Evolutionary conservation across 2,888 invertebrate species (phyloP), one percentile per base, ranked within the genome.

Genomic region (Odiellus spinosus): DNA sequence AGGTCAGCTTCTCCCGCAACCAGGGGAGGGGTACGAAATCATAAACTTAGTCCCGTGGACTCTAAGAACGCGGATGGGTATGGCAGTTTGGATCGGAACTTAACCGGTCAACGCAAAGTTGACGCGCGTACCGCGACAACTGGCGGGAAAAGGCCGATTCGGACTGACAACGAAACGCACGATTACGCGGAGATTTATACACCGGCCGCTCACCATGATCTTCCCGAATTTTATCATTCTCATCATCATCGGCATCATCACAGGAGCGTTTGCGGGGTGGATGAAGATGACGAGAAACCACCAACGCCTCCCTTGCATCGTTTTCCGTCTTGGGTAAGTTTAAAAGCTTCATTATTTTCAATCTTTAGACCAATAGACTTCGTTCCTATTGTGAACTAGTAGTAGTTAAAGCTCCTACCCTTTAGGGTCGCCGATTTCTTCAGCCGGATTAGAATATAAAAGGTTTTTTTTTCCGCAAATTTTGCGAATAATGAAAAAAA

Each of bases 201-300:
- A 17, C 53, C 52, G 34, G 59, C 63, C 45, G 63, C 63, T 53
- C 50, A 55, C 1, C 87, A 88, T 61, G 88, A 90, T 64, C 88
- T 88, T 61, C 87, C 87, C 1, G 88, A 90, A 69, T 88, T 90
- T 54, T 90, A 88, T 62, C 42, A 50, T 40, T 41, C 42, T 10
- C 17, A 17, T 8, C 38, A 38, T 38, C 8, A 38, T 18, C 4
- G 26, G 8, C 26, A 26, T 26, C 26, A 26, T 26, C 26, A 26
- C 8, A 44, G 46, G 39, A 43, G 46, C 39, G 33, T 42, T 39
- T 17, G 40, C 18, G 49, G 43, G 26, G 36, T 34, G n/a, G 42
- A 39, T 12, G 38, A 14, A 5, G 18, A 32, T 42, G 18, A 42
- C 20, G 42, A 21, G 33, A 50, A 48, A 11, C 52, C 52, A 17